Conservation (phyloP, 1,140 invertebrate species). For the Caenorhabditis brenneri region DNA sequence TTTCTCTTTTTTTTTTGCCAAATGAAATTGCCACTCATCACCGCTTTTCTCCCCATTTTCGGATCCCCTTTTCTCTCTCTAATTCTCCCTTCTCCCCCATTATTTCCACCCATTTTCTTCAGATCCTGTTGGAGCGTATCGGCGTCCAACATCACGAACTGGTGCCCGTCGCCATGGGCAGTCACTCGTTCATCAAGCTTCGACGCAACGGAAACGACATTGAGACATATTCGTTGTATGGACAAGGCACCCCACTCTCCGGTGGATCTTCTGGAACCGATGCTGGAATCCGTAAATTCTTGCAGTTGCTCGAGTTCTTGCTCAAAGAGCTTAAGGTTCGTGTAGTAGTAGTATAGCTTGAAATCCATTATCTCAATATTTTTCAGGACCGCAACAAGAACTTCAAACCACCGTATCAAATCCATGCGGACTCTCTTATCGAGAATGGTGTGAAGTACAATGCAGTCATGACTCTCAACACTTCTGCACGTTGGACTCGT, state of each 20-base stretch:
- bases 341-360: too few relatives aligned
- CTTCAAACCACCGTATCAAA: conserved; percentile 45
- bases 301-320: conserved; percentile 6
- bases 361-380: neutral
- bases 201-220: conserved; percentile 72
- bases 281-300: conserved; percentile 12
- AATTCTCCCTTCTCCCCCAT: neutral
- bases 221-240: conserved; percentile 72
- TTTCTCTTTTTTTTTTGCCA: neutral
- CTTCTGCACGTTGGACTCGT: conserved; percentile 95
- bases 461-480: conserved; percentile 84
- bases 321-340: conserved; percentile 77
- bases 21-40: conserved; percentile 22
- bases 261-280: conserved; percentile 19
- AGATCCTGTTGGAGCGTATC: conserved; percentile 64
- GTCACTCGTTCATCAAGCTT: conserved; percentile 81
- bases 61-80: neutral
- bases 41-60: neutral
- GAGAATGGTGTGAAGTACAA: conserved; percentile 58
- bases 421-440: conserved; percentile 60
- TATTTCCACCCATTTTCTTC: conserved; percentile 21
- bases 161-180: conserved; percentile 86
- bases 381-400: conserved; percentile 47
- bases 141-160: conserved; percentile 69
- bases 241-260: conserved; percentile 13